Conservation (phyloP, 2,113 vertebrate genomes). For the Lates calcarifer region DNA sequence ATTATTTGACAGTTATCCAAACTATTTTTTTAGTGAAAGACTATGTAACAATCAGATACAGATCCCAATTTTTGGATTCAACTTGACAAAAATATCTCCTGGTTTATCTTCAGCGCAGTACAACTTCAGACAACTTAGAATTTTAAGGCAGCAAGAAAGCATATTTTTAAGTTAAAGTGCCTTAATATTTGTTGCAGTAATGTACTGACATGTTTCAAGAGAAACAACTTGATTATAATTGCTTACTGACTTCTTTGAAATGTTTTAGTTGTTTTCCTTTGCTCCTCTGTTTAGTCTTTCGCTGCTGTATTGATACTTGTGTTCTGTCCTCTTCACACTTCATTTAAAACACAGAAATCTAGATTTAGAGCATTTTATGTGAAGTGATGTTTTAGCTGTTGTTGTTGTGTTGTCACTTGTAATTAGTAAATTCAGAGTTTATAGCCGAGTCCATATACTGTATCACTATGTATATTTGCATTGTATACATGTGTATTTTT, state of each 20-base stretch:
- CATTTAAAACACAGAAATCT: slow-evolving; percentile 44
- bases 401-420: slow-evolving; percentile 73
- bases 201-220: slow-evolving; percentile 66
- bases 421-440: slow-evolving; percentile 61
- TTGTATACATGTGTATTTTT: slow-evolving; percentile 70
- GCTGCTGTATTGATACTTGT: slow-evolving; percentile 57
- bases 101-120: slow-evolving; percentile 21
- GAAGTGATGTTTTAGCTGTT: slow-evolving; percentile 69
- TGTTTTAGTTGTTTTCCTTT: slow-evolving; percentile 66
- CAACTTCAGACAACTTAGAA: slow-evolving; percentile 64
- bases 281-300: slow-evolving; percentile 59
- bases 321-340: slow-evolving; percentile 58
- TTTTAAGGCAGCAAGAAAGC: slow-evolving; percentile 73
- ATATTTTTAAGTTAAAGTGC: slow-evolving; percentile 81
- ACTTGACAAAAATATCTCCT: slow-evolving; percentile 2
- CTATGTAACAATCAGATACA: background rate
- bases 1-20: background rate
- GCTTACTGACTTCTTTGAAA: slow-evolving; percentile 61
- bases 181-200: slow-evolving; percentile 82
- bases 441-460: slow-evolving; percentile 63
- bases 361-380: slow-evolving; percentile 58
- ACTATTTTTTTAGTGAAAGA: slow-evolving; percentile 3
- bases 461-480: slow-evolving; percentile 69
- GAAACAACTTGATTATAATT: slow-evolving; percentile 50
- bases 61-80: slow-evolving; percentile 7